phyloP scores from a whole-genome alignment of 2,888 invertebrate genomes.

The Noctua fimbriata region DNA sequence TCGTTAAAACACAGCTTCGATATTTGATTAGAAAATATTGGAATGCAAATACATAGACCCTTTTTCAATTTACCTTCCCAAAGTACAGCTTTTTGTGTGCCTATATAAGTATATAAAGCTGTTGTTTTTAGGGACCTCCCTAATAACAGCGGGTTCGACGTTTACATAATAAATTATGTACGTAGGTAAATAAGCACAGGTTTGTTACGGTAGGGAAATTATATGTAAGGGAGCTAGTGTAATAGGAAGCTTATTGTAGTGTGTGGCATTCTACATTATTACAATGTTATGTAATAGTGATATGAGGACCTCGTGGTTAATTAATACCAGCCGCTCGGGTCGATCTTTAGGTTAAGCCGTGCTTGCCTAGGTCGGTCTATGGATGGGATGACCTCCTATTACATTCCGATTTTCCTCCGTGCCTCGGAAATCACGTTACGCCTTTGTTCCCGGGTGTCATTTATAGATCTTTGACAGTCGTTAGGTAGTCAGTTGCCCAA shows the following conservation, averaged over 20 bases:
- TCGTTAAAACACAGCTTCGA: conserved; percentile 47
- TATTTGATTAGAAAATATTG: conserved; percentile 60
- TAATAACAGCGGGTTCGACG: conserved; percentile 46
- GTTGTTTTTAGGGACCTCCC: conserved; percentile 51
- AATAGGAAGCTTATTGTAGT: not conserved
- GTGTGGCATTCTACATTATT: no score
- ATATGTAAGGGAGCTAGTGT: not conserved
- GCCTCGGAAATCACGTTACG: no score
- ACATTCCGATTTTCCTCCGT: no score
- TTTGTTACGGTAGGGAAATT: conserved; percentile 11
- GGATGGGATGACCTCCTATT: no score
- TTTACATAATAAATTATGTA: conserved; percentile 63
- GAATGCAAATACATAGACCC: conserved; percentile 62
- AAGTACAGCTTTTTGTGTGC: conserved; percentile 36
- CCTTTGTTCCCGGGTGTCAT: no score
- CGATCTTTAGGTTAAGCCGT: no score
- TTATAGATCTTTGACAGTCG: no score
- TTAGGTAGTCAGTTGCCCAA: no score
- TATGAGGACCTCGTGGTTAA: no score
- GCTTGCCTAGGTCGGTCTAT: no score
- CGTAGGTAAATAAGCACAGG: conserved; percentile 49
- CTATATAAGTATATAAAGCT: conserved; percentile 36
- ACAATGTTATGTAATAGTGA: not conserved
- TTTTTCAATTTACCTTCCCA: conserved; percentile 66
- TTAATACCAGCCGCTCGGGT: no score